These are phyloP conservation scores for Dynastes hyllus DNA, from an alignment of 2,888 invertebrate genomes.

Conservation along the genomic window DNA sequence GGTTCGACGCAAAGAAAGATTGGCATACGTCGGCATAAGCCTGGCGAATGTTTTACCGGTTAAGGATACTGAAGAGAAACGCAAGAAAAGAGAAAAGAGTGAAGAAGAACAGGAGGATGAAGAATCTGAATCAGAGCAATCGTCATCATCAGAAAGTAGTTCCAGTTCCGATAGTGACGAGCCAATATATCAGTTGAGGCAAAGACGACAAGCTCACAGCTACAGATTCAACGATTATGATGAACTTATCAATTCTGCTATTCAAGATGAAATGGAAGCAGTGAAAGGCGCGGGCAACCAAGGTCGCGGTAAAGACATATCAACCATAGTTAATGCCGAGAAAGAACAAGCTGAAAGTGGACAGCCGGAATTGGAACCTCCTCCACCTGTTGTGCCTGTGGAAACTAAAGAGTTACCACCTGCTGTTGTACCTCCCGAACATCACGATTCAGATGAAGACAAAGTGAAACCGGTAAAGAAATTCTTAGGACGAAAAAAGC, in stretches of 20 bases:
- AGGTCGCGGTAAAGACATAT: constrained; percentile 92
- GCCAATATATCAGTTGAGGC: constrained; percentile 89
- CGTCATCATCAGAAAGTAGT: constrained; percentile 51
- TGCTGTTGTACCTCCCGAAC: constrained; percentile 46
- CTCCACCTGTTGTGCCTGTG: constrained; percentile 54
- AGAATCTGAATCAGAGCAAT: constrained; percentile 58
- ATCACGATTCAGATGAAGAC: constrained; percentile 69
- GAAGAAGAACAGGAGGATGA: constrained; percentile 62
- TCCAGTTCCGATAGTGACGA: constrained; percentile 75
- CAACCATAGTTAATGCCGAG: constrained; percentile 88
- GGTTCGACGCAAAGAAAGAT: constrained; percentile 78
- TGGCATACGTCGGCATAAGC: constrained; percentile 85
- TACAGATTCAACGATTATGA: constrained; percentile 95
- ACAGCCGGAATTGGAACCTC: constrained; percentile 49
- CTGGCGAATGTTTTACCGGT: constrained; percentile 80
- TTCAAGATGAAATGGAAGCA: constrained; percentile 85
- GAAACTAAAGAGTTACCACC: constrained; percentile 52
- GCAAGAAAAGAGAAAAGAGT: constrained; percentile 65
- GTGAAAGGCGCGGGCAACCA: constrained; percentile 86
- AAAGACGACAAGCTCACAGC: constrained; percentile 86
- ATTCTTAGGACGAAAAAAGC: constrained; percentile 75
- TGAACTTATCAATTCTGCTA: constrained; percentile 94
- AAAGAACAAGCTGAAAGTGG: constrained; percentile 70
- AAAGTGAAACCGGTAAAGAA: constrained; percentile 63
- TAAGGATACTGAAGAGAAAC: constrained; percentile 57